Percentiles rank a stretch among this genome's conserved stretches.
These are phyloP conservation scores for Eupeodes luniger DNA, from an alignment of 2,888 invertebrate species.

Conservation along the genomic window DNA sequence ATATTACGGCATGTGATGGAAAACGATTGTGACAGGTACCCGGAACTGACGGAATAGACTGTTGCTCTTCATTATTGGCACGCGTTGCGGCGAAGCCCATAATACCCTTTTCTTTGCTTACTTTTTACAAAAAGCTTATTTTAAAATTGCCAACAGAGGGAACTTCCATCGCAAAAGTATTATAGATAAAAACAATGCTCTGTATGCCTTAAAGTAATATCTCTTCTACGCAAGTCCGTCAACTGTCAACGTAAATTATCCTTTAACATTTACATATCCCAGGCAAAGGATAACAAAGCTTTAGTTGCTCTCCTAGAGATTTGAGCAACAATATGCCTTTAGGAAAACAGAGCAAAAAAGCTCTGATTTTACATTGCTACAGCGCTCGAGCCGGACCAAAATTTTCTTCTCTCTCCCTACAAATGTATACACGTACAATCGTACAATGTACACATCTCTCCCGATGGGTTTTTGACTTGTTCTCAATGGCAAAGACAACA, in stretches of 20 bases:
- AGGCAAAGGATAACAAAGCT: slow-evolving; percentile 67
- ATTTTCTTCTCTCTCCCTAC: slow-evolving; percentile 36
- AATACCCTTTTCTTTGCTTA: neutral
- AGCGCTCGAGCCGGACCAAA: slow-evolving; percentile 47
- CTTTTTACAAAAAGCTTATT: neutral
- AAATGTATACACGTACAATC: neutral
- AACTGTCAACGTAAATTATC: slow-evolving; percentile 68
- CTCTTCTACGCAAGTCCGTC: slow-evolving; percentile 37
- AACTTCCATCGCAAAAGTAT: neutral
- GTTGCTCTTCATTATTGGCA: no score
- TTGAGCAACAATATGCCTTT: slow-evolving; percentile 68
- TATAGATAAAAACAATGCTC: slow-evolving; percentile 7
- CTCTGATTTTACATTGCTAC: slow-evolving; percentile 20
- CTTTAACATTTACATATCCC: slow-evolving; percentile 67
- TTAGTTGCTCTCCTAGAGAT: slow-evolving; percentile 61
- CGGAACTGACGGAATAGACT: no score
- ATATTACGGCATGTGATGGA: no score
- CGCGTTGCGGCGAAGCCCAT: no score
- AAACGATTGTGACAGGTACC: no score
- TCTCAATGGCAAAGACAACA: slow-evolving; percentile 52
- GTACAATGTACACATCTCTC: slow-evolving; percentile 1
- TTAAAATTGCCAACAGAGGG: slow-evolving; percentile 29
- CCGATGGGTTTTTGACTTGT: slow-evolving; percentile 54
- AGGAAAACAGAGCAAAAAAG: slow-evolving; percentile 69
- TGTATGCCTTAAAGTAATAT: slow-evolving; percentile 11